Conservation (phyloP, 2,797 vertebrate genomes). For the Melanotaenia parkinsoni region DNA sequence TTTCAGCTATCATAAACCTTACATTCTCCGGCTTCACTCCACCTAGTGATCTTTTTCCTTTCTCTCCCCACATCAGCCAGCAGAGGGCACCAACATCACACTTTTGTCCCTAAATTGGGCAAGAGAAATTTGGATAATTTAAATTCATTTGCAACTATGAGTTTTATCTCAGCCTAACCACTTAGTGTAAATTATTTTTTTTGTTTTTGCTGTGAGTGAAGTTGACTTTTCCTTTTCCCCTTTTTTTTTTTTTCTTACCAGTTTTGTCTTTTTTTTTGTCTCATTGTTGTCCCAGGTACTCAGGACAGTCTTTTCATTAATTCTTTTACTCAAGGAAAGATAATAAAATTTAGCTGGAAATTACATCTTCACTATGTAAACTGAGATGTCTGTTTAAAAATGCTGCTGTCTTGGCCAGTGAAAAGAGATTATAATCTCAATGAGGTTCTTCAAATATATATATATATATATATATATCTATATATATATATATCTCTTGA, state of each 20-base stretch:
- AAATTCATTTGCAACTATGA: neutral
- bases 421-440: too few relatives aligned
- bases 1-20: slow-evolving; percentile 5
- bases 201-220: neutral
- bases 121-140: neutral
- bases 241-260: neutral
- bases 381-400: too few relatives aligned
- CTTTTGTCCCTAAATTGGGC: neutral
- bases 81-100: slow-evolving; percentile 32
- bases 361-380: too few relatives aligned
- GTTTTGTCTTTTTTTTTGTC: neutral
- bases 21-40: slow-evolving; percentile 1
- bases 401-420: too few relatives aligned
- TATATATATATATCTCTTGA: too few relatives aligned
- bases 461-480: too few relatives aligned
- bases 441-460: too few relatives aligned
- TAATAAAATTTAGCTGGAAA: too few relatives aligned
- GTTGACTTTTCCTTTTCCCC: neutral
- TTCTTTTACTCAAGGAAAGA: too few relatives aligned
- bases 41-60: slow-evolving; percentile 4
- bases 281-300: too few relatives aligned
- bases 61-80: slow-evolving; percentile 3
- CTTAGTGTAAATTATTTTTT: neutral
- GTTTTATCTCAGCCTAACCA: neutral
- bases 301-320: too few relatives aligned